These are phyloP conservation scores for Falco berigora DNA, from an alignment of 2,797 vertebrate species.

Conservation along the genomic window DNA sequence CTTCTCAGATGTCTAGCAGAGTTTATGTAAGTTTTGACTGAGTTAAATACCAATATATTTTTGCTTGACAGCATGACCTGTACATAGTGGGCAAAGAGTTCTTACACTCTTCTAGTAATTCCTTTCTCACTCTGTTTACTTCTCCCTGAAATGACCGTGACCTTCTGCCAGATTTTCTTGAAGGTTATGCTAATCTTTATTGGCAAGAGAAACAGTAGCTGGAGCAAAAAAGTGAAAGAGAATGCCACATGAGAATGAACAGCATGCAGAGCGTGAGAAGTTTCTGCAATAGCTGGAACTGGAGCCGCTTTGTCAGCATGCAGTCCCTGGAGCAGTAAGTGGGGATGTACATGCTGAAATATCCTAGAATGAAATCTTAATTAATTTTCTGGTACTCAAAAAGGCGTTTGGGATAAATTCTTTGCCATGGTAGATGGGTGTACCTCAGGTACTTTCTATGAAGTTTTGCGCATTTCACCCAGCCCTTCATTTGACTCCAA, in stretches of 20 bases:
- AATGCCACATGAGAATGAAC: slow-evolving; percentile 60
- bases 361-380: not conserved
- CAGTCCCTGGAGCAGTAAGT: not conserved
- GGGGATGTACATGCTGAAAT: not conserved
- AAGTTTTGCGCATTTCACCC: not conserved
- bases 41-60: not conserved
- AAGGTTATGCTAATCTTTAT: slow-evolving; percentile 64
- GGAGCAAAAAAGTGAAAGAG: slow-evolving; percentile 55
- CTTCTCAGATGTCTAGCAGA: not conserved
- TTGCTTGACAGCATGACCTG: not conserved
- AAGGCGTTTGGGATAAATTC: not conserved
- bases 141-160: slow-evolving; percentile 46
- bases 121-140: slow-evolving; percentile 32
- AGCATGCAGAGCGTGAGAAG: slow-evolving; percentile 55
- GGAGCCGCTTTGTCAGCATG: slow-evolving; percentile 45
- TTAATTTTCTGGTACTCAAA: not conserved
- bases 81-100: not conserved
- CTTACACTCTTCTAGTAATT: slow-evolving; percentile 15
- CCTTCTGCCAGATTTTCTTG: slow-evolving; percentile 64
- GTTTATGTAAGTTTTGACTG: slow-evolving; percentile 5
- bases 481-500: not conserved
- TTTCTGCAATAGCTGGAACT: slow-evolving; percentile 51
- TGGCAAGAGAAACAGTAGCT: slow-evolving; percentile 62
- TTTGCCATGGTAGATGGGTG: not conserved
- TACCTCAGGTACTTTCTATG: not conserved